Evolutionary conservation across 1,140 invertebrate genomes (phyloP), one percentile per base, ranked within the genome.

Genomic region (Paramacrobiotus metropolitanus): DNA sequence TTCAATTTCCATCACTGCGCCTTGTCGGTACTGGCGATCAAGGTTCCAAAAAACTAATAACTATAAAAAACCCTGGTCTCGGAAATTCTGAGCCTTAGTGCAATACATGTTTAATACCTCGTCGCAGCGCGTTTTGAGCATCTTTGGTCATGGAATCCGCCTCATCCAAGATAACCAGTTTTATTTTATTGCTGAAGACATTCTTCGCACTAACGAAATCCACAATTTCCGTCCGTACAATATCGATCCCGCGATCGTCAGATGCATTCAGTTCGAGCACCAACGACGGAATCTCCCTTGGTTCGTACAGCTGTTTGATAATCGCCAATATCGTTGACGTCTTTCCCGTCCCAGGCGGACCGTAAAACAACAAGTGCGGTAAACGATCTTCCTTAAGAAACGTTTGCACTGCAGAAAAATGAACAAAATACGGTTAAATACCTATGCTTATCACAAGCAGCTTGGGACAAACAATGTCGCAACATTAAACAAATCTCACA

Each of bases 121-220:
- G 82, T 67, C 93, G 79, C 1, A 98, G 76, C 30, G 94, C 93
- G 82, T 96, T 97, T 74, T 99, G 95, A 2, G 95, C 95, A 82
- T 98, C 93, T 71, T 90, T 87, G 1, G 95, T 99, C 95, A 99
- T 99, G 1, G 94, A 90, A 81, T 99, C 95, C 9, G 94, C 94
- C 80, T 99, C 95, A 80, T 99, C 95, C 15, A 99, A 74, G 66
- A 99, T 97, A 45, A 99, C 88, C 18, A 99, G 76, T 73, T 99
- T 99, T 65, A 88, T 31, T n/a, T 65, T 67, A 65, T 68, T 75
- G 74, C 83, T 90, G 70, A 95, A 94, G 67, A 98, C 87, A 4
- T 89, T 92, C 69, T 86, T 81, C n/a, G 91, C 96, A 64, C 87
- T 90, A 1, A 94, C 93, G 81, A 99, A 99, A 72, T 82, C 95